Evolutionary conservation across 2,113 vertebrate genomes (phyloP), one percentile per base, ranked within the genome.

Genomic region (Nibea albiflora): DNA sequence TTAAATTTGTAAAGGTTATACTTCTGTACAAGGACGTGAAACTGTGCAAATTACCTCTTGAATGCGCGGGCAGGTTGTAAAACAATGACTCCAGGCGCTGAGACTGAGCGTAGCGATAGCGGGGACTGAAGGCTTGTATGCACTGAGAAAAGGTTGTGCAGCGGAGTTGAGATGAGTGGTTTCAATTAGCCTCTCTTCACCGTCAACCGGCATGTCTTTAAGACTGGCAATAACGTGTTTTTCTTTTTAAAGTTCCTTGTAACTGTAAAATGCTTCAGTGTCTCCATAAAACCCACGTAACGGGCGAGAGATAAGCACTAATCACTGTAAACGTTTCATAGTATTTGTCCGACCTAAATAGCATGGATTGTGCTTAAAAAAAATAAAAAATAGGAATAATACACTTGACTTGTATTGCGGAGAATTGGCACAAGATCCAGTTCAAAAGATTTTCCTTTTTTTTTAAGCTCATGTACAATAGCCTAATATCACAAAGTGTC

Each of bases 181-280:
- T 85, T 66, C 56, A 65, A 83, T 88, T 67, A 83, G 73, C 39
- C 20, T 76, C 22, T 73, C 52, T 73, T 31, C 44, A 53, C 69
- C 54, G 8, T 17, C 12, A 50, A 20, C 47, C 3, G 17, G 60
- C 69, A 39, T 61, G 47, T 57, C 58, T 4, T 65, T 19, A 16
- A 79, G 63, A 76, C 61, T 50, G 69, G 49, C 5, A 42, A 71
- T 75, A 42, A 74, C 49, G 58, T 75, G 66, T 76, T 88, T 68
- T 77, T 77, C 64, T 78, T 66, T 66, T 80, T 57, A 42, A 35
- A 71, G 65, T 69, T 62, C 35, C 52, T 49, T 58, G 65, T 80
- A 66, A 54, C 44, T 65, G 31, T 83, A 46, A 82, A 81, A 80
- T 63, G 66, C 60, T 62, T 42, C 56, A 60, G 71, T 53, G 44